phyloP scores from a whole-genome alignment of 2,888 invertebrate species.

The Dasysyrphus albostriatus region DNA sequence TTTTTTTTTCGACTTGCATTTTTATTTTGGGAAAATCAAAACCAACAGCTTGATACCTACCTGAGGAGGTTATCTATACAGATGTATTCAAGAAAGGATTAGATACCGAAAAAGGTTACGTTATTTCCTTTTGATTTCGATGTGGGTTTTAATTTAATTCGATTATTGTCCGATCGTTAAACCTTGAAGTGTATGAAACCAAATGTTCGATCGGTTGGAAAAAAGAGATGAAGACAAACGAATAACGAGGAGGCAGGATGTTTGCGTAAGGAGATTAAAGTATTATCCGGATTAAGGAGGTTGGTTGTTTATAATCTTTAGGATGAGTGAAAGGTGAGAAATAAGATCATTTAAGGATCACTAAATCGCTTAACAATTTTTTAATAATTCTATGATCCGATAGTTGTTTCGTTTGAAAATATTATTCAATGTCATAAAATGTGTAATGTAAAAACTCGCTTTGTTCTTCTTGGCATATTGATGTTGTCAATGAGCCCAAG shows the following conservation, averaged over 20 bases:
- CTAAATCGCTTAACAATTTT: slow-evolving; percentile 7
- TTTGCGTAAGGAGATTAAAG: slow-evolving; percentile 56
- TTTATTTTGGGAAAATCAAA: slow-evolving; percentile 18
- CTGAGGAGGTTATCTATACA: background rate
- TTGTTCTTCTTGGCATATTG: no score
- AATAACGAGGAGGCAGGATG: slow-evolving; percentile 38
- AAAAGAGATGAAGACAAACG: slow-evolving; percentile 18
- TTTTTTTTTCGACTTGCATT: slow-evolving; percentile 45
- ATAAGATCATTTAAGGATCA: slow-evolving; percentile 29
- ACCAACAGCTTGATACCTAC: background rate
- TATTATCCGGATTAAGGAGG: slow-evolving; percentile 58
- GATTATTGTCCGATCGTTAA: slow-evolving; percentile 58
- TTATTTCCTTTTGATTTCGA: background rate
- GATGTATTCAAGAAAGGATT: slow-evolving; percentile 53
- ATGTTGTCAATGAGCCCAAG: no score
- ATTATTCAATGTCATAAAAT: background rate
- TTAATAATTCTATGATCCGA: background rate
- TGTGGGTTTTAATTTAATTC: slow-evolving; percentile 47
- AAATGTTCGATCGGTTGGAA: slow-evolving; percentile 60
- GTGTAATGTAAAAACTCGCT: no score
- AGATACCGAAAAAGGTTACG: slow-evolving; percentile 18
- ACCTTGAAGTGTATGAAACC: slow-evolving; percentile 59
- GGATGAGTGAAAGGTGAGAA: slow-evolving; percentile 40
- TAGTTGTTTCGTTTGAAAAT: background rate
- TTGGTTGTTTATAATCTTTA: slow-evolving; percentile 14